Evolutionary conservation across 2,113 vertebrate species (phyloP), one percentile per base, ranked within the genome.

Genomic region (Nothocercus nigrocapillus): DNA sequence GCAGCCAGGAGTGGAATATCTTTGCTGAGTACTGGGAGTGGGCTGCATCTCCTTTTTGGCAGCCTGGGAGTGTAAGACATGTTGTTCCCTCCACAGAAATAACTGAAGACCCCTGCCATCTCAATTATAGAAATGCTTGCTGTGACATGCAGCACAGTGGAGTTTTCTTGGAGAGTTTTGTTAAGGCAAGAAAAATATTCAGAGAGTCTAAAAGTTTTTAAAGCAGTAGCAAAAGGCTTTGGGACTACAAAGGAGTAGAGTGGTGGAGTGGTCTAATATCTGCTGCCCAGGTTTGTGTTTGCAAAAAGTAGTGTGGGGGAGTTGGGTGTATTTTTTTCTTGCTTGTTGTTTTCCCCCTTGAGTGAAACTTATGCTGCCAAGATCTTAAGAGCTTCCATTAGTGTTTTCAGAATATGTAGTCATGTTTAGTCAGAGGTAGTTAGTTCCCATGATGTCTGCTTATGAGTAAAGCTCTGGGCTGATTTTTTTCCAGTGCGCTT

Each of bases 101-200:
- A 47, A 22, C 20, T 67, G 27, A 59, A 85, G 59, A 83, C 3
- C 24, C 17, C 12, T 49, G 49, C 49, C 9, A 16, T 44, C 51
- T 63, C 69, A 24, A 9, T 74, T 78, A 53, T 16, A 84, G 36
- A 86, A 78, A 45, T 77, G 72, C 61, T 80, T 59, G 5, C 49
- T 7, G 7, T 21, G 30, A 62, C 15, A 69, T 53, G 4, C 2
- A 11, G 74, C 12, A 34, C 25, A 34, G 11, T 13, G 42, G 59
- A 51, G 20, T 19, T 53, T 13, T 53, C 28, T 80, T 81, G 21
- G 61, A 53, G 58, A 42, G 36, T 53, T 76, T 28, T 22, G 30
- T 3, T 0, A 14, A 14, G 70, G 30, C 8, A 16, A 32, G 0
- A 0, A 32, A 73, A 62, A 27, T 40, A 10, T 4, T 2, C 12